phyloP scores from a whole-genome alignment of 2,113 vertebrate species.

The Bubo bubo region DNA sequence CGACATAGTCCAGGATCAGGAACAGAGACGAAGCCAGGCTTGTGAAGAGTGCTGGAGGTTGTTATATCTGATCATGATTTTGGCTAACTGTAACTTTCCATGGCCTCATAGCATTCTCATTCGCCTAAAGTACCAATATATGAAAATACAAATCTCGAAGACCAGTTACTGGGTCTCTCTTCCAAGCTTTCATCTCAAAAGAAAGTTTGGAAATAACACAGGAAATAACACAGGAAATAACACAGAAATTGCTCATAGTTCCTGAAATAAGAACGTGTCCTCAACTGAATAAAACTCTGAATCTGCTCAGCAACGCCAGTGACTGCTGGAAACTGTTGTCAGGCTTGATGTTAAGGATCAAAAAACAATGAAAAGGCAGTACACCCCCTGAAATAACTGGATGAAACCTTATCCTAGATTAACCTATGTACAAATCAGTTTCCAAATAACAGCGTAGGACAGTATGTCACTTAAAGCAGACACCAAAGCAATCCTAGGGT shows the following conservation, averaged over 20 bases:
- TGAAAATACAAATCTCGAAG: not conserved
- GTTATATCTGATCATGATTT: not conserved
- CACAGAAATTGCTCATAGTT: not conserved
- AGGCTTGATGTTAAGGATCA: not conserved
- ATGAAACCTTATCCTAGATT: not conserved
- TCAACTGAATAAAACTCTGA: not conserved
- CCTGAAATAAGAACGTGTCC: not conserved
- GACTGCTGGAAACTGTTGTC: not conserved
- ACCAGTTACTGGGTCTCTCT: not conserved
- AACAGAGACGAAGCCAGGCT: no score
- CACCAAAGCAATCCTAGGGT: not conserved
- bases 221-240: not conserved
- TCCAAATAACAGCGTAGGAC: not conserved
- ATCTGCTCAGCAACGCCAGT: not conserved
- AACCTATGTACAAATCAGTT: not conserved
- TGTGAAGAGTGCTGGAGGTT: not conserved
- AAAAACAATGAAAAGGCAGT: not conserved
- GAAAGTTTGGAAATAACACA: not conserved
- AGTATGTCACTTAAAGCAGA: not conserved
- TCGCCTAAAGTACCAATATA: not conserved
- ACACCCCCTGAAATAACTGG: not conserved
- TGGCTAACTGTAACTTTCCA: not conserved
- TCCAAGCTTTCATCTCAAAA: not conserved
- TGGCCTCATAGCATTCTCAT: not conserved
- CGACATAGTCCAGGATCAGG: not conserved